These are phyloP conservation scores for Malurus leucopterus DNA, from an alignment of 2,797 vertebrate genomes.

Conservation along the genomic window DNA sequence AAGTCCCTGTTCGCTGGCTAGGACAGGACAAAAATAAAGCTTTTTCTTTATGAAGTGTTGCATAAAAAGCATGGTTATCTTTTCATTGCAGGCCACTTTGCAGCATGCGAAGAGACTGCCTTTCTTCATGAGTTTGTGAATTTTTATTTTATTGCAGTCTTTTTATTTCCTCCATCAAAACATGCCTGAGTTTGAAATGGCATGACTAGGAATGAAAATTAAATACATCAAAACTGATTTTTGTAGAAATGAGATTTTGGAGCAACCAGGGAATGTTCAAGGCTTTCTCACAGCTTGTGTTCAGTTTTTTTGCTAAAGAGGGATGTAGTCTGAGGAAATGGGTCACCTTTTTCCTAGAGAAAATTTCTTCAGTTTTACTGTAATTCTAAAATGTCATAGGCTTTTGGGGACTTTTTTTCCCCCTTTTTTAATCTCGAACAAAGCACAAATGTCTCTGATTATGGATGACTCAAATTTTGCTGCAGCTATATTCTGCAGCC, in stretches of 20 bases:
- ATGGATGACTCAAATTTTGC: slow-evolving; percentile 3
- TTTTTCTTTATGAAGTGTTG: slow-evolving; percentile 7
- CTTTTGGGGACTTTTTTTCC: neutral
- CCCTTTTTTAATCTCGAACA: neutral
- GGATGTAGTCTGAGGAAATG: slow-evolving; percentile 48
- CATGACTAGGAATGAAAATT: slow-evolving; percentile 61
- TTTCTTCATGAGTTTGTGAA: slow-evolving; percentile 35
- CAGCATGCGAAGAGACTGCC: slow-evolving; percentile 21
- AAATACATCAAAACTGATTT: slow-evolving; percentile 60
- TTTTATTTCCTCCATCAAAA: slow-evolving; percentile 58
- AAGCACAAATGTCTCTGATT: slow-evolving; percentile 8
- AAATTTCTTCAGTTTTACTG: slow-evolving; percentile 42
- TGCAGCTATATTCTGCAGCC: neutral
- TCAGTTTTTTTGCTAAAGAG: slow-evolving; percentile 30
- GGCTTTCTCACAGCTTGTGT: slow-evolving; percentile 19
- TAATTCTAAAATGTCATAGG: slow-evolving; percentile 28
- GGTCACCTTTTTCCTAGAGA: slow-evolving; percentile 58
- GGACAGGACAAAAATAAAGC: slow-evolving; percentile 24
- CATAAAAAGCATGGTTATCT: neutral
- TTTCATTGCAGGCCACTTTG: slow-evolving; percentile 29
- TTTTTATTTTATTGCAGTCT: slow-evolving; percentile 49
- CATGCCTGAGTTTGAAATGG: slow-evolving; percentile 51
- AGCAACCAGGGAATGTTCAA: slow-evolving; percentile 47
- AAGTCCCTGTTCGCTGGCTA: neutral
- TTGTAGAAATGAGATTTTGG: slow-evolving; percentile 46